These are phyloP conservation scores for Etheostoma spectabile DNA, from an alignment of 2,113 vertebrate species.

Conservation along the genomic window DNA sequence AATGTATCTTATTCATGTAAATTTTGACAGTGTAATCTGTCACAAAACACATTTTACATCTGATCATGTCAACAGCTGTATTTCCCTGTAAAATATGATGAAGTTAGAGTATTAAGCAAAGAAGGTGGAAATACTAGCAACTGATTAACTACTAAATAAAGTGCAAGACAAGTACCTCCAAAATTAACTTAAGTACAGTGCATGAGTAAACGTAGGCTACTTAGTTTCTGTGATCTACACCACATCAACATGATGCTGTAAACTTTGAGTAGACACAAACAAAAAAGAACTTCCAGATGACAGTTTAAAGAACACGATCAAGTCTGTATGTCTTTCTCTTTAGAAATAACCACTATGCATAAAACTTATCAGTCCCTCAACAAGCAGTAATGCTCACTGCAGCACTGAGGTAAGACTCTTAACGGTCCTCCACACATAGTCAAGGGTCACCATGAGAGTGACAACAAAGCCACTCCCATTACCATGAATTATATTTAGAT, in stretches of 20 bases:
- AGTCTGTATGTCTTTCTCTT: background rate
- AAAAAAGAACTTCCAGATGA: background rate
- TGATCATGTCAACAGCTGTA: background rate
- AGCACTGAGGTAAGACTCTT: conserved; percentile 10
- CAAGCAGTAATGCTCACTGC: background rate
- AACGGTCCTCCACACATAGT: conserved; percentile 35
- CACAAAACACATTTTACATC: background rate
- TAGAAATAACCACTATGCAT: background rate
- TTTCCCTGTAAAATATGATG: background rate
- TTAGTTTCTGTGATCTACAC: background rate
- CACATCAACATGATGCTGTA: background rate
- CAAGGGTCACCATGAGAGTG: conserved; percentile 55
- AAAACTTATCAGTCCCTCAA: background rate
- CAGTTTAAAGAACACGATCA: background rate
- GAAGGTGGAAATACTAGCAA: background rate
- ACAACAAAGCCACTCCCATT: conserved; percentile 72
- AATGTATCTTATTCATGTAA: background rate
- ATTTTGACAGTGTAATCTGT: background rate
- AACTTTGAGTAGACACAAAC: background rate
- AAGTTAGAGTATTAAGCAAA: background rate
- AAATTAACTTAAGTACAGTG: background rate
- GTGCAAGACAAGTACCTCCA: background rate
- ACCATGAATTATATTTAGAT: conserved; percentile 80
- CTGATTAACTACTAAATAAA: background rate
- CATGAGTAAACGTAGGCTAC: background rate